Percentiles rank a stretch among this genome's conserved stretches.
These are phyloP conservation scores for Apeira syringaria DNA, from an alignment of 2,888 invertebrate genomes.

Conservation along the genomic window DNA sequence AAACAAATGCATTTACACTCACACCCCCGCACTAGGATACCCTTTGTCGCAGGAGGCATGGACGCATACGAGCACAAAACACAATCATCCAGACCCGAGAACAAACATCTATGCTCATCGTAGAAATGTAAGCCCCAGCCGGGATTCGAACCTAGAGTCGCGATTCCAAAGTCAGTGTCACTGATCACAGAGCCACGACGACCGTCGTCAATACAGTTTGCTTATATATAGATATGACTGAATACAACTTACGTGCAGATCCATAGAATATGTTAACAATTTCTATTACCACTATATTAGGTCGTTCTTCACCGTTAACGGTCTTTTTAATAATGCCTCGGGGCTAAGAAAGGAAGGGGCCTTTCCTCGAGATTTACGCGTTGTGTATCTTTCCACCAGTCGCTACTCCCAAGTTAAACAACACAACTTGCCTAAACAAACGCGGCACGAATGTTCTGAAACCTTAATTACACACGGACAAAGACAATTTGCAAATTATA, in stretches of 20 bases:
- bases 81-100: no score
- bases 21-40: no score
- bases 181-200: no score
- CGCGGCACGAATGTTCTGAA: constrained; percentile 17
- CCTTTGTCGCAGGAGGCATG: no score
- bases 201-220: no score
- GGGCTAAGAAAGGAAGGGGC: constrained; percentile 20
- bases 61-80: no score
- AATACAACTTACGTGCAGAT: neutral
- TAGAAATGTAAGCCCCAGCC: no score
- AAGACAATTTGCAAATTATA: constrained; percentile 32
- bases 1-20: no score
- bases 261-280: neutral
- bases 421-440: constrained; percentile 31
- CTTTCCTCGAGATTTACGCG: constrained; percentile 21
- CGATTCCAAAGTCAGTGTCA: no score
- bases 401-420: constrained; percentile 28
- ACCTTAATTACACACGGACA: constrained; percentile 30
- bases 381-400: constrained; percentile 28
- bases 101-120: no score
- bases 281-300: constrained; percentile 4
- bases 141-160: no score
- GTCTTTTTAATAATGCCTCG: constrained; percentile 27
- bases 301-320: constrained; percentile 14
- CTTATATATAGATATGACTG: no score